These are phyloP conservation scores for Poliocrania exsul DNA, from an alignment of 2,797 vertebrate genomes.

Conservation along the genomic window DNA sequence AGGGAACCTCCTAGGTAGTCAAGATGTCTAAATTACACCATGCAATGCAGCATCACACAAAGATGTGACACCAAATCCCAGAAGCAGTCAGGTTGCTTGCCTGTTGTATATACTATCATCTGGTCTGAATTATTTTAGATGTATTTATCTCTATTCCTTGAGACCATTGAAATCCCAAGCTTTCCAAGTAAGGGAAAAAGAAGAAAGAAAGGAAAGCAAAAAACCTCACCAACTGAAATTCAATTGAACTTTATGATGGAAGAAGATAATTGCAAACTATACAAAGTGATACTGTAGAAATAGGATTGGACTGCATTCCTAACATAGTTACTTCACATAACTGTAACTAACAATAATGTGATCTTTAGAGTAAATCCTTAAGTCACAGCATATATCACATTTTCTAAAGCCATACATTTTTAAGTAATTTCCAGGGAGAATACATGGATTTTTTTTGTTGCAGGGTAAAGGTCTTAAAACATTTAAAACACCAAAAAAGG, in stretches of 20 bases:
- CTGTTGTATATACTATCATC: neutral
- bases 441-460: neutral
- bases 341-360: neutral
- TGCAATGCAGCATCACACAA: neutral
- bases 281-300: neutral
- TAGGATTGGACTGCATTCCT: neutral
- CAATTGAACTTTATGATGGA: neutral
- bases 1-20: neutral
- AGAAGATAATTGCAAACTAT: neutral
- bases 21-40: neutral
- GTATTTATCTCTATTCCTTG: neutral
- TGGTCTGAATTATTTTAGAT: neutral
- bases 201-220: neutral
- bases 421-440: neutral
- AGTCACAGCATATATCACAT: neutral
- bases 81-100: neutral
- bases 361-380: neutral
- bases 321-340: neutral
- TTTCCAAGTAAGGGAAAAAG: neutral
- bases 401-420: neutral
- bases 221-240: neutral
- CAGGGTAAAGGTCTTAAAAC: neutral
- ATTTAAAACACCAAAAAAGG: neutral
- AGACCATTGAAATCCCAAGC: neutral
- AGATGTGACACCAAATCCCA: neutral